phyloP scores from a whole-genome alignment of 2,797 vertebrate genomes.

The Acanthornis magna region DNA sequence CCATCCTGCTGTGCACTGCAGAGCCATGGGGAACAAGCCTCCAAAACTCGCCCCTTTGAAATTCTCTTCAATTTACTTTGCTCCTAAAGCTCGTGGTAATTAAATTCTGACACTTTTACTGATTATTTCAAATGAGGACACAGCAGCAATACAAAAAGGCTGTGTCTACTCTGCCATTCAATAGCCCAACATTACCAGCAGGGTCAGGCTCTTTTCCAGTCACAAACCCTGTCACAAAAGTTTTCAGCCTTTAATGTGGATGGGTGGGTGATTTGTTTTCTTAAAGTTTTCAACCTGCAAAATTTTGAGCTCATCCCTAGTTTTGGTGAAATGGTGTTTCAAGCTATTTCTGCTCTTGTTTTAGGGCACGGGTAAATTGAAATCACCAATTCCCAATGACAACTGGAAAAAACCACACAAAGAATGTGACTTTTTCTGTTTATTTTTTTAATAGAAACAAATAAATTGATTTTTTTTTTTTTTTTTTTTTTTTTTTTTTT shows the following conservation, averaged over 20 bases:
- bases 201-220: neutral
- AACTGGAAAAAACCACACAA: neutral
- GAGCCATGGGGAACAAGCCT: neutral
- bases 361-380: neutral
- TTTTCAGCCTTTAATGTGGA: neutral
- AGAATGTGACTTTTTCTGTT: neutral
- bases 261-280: neutral
- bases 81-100: neutral
- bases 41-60: neutral
- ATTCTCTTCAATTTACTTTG: neutral
- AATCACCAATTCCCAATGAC: neutral
- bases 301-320: neutral
- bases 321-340: neutral
- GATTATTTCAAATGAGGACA: neutral
- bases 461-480: neutral
- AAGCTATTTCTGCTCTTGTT: neutral
- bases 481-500: neutral
- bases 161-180: neutral
- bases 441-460: constrained; percentile 1
- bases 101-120: neutral
- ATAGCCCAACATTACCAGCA: neutral
- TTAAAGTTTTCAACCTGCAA: neutral
- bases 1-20: neutral
- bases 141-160: neutral
- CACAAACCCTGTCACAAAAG: neutral